Percentiles rank a stretch among this genome's conserved stretches.
These are phyloP conservation scores for Gymnoscopelus microlampas DNA, from an alignment of 2,797 vertebrate species.

Conservation along the genomic window DNA sequence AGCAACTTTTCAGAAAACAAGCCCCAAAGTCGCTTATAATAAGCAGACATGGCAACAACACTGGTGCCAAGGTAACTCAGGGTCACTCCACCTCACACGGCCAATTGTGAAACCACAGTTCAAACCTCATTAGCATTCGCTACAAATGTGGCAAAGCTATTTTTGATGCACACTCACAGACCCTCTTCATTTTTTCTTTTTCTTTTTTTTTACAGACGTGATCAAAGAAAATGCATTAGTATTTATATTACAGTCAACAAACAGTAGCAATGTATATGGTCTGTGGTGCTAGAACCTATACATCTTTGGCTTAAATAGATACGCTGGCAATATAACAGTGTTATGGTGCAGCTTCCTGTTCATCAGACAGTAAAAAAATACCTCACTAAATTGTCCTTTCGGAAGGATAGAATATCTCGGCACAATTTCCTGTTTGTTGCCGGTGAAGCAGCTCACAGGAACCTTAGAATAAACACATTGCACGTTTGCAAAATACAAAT, in stretches of 20 bases:
- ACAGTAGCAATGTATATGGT: neutral
- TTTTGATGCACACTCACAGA: conserved; percentile 21
- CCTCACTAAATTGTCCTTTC: too few relatives aligned
- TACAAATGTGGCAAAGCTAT: conserved; percentile 15
- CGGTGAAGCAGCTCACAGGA: neutral
- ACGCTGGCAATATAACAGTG: neutral
- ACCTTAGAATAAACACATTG: neutral
- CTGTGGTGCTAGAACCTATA: neutral
- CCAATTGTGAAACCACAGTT: neutral
- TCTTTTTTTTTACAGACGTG: neutral
- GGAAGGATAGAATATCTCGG: neutral
- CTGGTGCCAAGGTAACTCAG: conserved; percentile 1
- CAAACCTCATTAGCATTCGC: conserved; percentile 1
- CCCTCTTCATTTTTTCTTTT: neutral
- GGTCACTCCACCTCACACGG: conserved; percentile 1
- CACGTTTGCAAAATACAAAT: conserved; percentile 1
- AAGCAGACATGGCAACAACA: too few relatives aligned
- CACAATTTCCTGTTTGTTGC: conserved; percentile 18
- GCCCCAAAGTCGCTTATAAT: too few relatives aligned
- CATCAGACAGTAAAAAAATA: conserved; percentile 6
- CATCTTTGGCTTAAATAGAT: neutral
- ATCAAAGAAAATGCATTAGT: conserved; percentile 13
- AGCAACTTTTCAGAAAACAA: too few relatives aligned
- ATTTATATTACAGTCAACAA: conserved; percentile 10
- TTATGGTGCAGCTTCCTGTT: neutral